Base-by-base conservation (phyloP, 2,797 vertebrate genomes). In the Salmo trutta region DNA sequence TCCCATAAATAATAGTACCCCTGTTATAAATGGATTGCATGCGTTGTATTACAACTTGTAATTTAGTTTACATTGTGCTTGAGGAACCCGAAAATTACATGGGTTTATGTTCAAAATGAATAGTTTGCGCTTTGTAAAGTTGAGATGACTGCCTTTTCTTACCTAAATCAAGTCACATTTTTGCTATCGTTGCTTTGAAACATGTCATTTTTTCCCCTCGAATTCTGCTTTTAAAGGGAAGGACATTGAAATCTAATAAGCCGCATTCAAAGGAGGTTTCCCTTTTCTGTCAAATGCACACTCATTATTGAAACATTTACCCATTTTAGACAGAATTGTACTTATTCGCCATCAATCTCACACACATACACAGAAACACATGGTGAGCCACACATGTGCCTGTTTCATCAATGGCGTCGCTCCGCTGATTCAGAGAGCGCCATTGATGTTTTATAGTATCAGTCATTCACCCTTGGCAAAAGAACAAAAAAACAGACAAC, bases 31-130 rank as follows among this genome's bases (percentile, higher is more conserved):
- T 81, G 81, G 76, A 81, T 88, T 86, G 86, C 88, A 90, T 89
- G 88, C 89, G 87, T 91, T 91, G 90, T 89, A 83, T 89, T 91
- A 91, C 87, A 93, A 88, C 89, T 82, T 29, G 82, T 89, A 93
- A 93, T 94, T 93, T 91, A 88, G 83, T 90, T 89, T 90, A 89
- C 87, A 91, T 91, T 91, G 89, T 83, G 86, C 85, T 84, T 80
- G 81, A 79, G 78, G 85, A 85, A 83, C 84, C 82, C 82, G 77
- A 90, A 88, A 92, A 93, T 92, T 89, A 88, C 84, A 90, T 75
- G 84, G 81, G 81, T 84, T 90, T 86, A 78, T 87, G 78, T 83
- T 87, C 71, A 74, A 85, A 93, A 92, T 91, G 75, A 91, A 89
- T 85, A 88, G 86, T 81, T 84, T 83, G 14, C 73, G 78, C 75